Base-by-base conservation (phyloP, 2,113 vertebrate species). In the Panthera uncia region DNA sequence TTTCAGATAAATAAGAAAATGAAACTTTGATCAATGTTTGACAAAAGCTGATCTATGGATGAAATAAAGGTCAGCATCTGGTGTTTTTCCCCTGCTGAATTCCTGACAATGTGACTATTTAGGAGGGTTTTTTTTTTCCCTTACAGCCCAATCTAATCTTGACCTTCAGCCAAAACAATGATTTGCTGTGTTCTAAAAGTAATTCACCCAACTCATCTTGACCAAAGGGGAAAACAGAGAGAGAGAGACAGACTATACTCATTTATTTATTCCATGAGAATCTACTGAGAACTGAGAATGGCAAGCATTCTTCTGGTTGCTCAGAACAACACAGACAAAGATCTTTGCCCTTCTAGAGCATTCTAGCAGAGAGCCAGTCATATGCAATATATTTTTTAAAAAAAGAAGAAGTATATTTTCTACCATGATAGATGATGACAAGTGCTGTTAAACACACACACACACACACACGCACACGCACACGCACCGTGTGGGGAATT, bases 1-100 rank as follows among this genome's bases (percentile, higher is more conserved):
- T 48, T 96, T 71, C 27, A 97, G 73, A 57, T 65, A 93, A 96
- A 86, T 93, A 87, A 83, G 45, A 79, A 96, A 95, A 89, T 52
- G 21, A 91, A 97, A 63, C 57, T 81, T 94, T 65, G 57, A 69
- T 93, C 80, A 88, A 14, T 29, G 10, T 91, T 95, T 93, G 85
- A 45, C 68, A 92, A 96, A 92, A 86, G 16, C 57, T 95, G 41
- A 73, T 82, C 57, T 68, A 89, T 52, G 95, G 16, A 84, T 15
- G 18, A 48, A 96, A 93, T 94, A 92, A 98, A 93, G 5, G 14
- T 93, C 21, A 68, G 8, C 45, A 63, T 92, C 18, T 89, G n/a
- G 12, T 91, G 38, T 33, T 50, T 36, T 41, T 12, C 29, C 14
- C 13, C n/a, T 31, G 65, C 57, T 27, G 21, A 94, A 41, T 87